phyloP scores from a whole-genome alignment of 2,113 vertebrate species.

The Hypomesus transpacificus region DNA sequence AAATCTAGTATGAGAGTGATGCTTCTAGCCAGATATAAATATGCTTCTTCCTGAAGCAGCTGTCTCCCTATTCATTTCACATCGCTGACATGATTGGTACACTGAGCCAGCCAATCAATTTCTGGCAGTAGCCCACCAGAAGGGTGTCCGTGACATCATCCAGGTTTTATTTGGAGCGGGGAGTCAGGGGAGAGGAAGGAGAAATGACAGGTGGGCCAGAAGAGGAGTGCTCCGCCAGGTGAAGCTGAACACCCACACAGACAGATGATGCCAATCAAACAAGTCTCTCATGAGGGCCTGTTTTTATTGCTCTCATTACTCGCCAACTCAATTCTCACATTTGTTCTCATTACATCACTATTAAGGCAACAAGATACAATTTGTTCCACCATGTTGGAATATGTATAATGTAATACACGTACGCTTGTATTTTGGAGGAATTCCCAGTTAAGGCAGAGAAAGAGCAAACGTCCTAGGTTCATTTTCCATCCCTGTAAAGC shows the following conservation, averaged over 20 bases:
- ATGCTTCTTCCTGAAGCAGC: not conserved
- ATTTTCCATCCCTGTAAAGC: not conserved
- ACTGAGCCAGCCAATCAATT: not conserved
- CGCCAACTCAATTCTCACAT: not conserved
- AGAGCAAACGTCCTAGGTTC: not conserved
- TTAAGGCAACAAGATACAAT: not conserved
- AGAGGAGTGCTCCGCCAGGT: not conserved
- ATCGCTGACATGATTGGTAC: not conserved
- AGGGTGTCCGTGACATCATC: not conserved
- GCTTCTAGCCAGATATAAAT: too few relatives aligned
- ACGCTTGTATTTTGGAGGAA: not conserved
- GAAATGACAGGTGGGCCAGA: not conserved
- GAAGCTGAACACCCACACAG: slow-evolving; percentile 5
- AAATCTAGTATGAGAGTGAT: too few relatives aligned
- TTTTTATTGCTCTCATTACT: not conserved
- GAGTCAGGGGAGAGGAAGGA: slow-evolving; percentile 10
- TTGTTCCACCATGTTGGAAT: slow-evolving; percentile 15
- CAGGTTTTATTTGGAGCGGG: not conserved
- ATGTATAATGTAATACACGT: not conserved
- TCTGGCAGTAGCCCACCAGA: not conserved
- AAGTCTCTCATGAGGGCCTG: not conserved
- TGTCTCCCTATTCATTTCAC: not conserved
- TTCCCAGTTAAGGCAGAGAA: slow-evolving; percentile 3
- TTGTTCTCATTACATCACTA: not conserved
- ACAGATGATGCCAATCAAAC: not conserved